Evolutionary conservation across 2,888 invertebrate species (phyloP).

Genomic region (Coleophora deauratella): DNA sequence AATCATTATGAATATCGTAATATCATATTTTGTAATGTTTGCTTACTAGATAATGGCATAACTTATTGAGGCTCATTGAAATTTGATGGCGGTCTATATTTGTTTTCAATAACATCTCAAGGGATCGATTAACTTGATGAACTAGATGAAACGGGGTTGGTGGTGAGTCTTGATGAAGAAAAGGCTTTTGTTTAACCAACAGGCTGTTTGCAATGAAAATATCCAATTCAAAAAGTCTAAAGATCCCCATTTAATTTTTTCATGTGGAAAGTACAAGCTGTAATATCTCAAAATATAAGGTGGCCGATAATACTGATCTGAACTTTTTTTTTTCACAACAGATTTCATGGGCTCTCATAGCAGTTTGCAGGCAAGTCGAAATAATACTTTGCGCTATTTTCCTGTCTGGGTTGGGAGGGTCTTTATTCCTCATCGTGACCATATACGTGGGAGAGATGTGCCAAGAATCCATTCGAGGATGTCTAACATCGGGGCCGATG

Average conservation of each 20-base stretch:
- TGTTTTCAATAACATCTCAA: no score
- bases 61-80: no score
- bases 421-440: conserved; percentile 31
- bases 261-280: neutral
- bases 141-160: no score
- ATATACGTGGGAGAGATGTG: conserved; percentile 48
- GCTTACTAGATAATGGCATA: no score
- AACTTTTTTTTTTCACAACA: conserved; percentile 20
- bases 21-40: neutral
- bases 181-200: no score
- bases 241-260: neutral
- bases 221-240: no score
- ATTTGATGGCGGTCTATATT: no score
- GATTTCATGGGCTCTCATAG: conserved; percentile 42
- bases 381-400: conserved; percentile 35
- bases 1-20: neutral
- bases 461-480: conserved; percentile 47
- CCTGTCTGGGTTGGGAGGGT: conserved; percentile 39
- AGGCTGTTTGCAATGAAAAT: no score
- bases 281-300: neutral
- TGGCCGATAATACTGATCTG: neutral
- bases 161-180: no score
- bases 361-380: conserved; percentile 31
- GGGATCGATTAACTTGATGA: no score
- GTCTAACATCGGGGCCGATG: conserved; percentile 38